These are phyloP conservation scores for Archips crataeganus DNA, from an alignment of 2,888 invertebrate genomes.

Conservation along the genomic window DNA sequence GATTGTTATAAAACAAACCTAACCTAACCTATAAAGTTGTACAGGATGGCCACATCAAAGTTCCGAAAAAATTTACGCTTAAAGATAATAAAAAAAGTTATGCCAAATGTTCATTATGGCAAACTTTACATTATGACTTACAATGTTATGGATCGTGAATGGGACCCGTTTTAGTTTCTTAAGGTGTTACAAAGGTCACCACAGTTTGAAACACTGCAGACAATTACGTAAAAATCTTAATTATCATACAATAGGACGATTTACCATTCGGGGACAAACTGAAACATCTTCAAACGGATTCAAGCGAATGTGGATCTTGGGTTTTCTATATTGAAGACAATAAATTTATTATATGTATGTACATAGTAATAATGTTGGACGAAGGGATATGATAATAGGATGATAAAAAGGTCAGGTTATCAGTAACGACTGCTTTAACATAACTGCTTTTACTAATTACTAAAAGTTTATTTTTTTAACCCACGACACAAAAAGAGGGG, in stretches of 20 bases:
- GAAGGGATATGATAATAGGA: neutral
- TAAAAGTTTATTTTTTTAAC: neutral
- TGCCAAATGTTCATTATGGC: no score
- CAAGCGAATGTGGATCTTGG: constrained; percentile 2
- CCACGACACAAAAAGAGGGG: no score
- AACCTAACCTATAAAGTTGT: no score
- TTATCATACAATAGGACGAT: constrained; percentile 39
- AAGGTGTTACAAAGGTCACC: constrained; percentile 29
- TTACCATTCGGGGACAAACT: neutral
- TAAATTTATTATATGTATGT: neutral
- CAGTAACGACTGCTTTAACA: constrained; percentile 3
- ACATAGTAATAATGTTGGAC: no score
- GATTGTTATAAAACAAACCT: no score
- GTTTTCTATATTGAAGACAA: neutral
- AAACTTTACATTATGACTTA: no score
- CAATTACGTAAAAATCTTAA: constrained; percentile 27
- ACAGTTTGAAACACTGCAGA: neutral
- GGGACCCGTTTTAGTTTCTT: neutral
- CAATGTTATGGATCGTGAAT: no score
- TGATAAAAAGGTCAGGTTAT: constrained; percentile 42
- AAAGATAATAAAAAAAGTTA: no score
- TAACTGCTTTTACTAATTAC: constrained; percentile 7
- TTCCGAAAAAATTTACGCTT: no score
- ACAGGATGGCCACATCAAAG: no score
- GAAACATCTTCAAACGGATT: constrained; percentile 1